A percentile compares a stretch with the other conserved stretches of the same genome.
Evolutionary conservation across 2,888 invertebrate genomes (phyloP).

Genomic region (Acleris holmiana): DNA sequence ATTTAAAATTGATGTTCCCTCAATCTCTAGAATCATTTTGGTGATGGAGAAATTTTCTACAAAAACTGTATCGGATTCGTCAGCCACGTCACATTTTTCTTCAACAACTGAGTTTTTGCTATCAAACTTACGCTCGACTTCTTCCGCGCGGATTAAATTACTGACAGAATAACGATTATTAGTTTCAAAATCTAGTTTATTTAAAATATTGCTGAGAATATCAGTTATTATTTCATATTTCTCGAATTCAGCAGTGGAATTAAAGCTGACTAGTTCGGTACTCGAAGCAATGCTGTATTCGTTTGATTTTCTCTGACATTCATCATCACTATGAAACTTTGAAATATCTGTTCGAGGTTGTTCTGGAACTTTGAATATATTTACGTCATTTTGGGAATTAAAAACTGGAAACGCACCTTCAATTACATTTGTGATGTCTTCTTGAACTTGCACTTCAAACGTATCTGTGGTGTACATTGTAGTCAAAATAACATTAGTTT

Average conservation of each 20-base stretch:
- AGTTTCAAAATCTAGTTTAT: conserved; percentile 52
- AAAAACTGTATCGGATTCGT: conserved; percentile 13
- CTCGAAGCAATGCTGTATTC: conserved; percentile 56
- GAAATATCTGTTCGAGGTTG: conserved; percentile 2
- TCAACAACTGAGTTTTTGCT: conserved; percentile 20
- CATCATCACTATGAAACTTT: conserved; percentile 1
- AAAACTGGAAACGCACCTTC: neutral
- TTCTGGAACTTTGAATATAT: conserved; percentile 41
- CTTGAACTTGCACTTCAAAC: neutral
- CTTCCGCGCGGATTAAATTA: neutral
- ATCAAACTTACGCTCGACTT: conserved; percentile 31
- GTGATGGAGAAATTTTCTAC: conserved; percentile 65
- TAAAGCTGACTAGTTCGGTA: conserved; percentile 57
- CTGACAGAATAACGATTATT: conserved; percentile 27
- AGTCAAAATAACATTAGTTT: neutral
- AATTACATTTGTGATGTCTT: neutral
- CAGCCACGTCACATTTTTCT: conserved; percentile 25
- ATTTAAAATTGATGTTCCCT: conserved; percentile 53
- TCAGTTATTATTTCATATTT: conserved; percentile 69
- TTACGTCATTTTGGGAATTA: conserved; percentile 16
- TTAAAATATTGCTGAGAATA: conserved; percentile 57
- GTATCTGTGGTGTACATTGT: neutral
- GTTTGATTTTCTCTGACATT: conserved; percentile 44
- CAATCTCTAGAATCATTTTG: conserved; percentile 63
- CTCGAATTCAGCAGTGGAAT: conserved; percentile 76